Evolutionary conservation across 30 jellyfish, hydroid and myxozoan genomes (phyloP).

Genomic region (Sanderia malayensis): DNA sequence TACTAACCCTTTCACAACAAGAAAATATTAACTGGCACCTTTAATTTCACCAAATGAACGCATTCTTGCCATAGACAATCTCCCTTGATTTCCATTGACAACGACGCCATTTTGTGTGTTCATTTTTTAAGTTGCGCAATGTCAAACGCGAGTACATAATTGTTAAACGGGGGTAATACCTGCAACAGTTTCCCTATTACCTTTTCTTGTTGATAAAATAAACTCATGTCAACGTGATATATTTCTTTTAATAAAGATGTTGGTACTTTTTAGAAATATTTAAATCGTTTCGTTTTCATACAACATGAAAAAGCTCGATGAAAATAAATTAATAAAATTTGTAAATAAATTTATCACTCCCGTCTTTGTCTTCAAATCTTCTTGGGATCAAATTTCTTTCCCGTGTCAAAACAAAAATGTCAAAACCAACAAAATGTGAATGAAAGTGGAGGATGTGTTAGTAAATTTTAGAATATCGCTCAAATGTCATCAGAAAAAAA

Average conservation of each 20-base stretch:
- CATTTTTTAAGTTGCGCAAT: neutral
- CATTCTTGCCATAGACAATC: neutral
- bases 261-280: neutral
- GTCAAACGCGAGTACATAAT: neutral
- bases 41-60: neutral
- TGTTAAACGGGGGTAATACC: neutral
- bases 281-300: neutral
- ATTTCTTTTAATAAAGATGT: neutral
- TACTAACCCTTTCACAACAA: neutral
- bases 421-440: neutral
- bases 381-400: neutral
- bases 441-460: neutral
- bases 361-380: neutral
- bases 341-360: neutral
- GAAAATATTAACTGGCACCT: neutral
- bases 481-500: neutral
- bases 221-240: neutral
- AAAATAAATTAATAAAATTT: too few species aligned
- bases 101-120: constrained; percentile 1
- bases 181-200: neutral
- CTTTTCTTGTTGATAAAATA: neutral
- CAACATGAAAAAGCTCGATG: neutral
- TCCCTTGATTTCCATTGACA: neutral
- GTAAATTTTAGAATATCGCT: neutral
- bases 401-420: neutral